phyloP scores from a whole-genome alignment of 1,140 invertebrate species.

The Antheraea pernyi region DNA sequence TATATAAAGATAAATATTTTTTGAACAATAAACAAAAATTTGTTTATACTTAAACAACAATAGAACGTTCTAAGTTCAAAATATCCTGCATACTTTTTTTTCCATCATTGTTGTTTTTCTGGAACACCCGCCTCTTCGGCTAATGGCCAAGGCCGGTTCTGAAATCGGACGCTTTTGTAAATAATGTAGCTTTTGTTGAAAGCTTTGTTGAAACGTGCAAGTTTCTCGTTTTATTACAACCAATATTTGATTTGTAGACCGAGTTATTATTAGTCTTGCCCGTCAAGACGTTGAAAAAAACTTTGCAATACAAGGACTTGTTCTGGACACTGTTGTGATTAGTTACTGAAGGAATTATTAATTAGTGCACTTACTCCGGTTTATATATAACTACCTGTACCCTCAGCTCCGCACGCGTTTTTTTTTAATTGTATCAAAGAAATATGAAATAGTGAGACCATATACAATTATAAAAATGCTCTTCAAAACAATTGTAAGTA shows the following conservation, averaged over 20 bases:
- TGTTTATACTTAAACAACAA: too few species aligned
- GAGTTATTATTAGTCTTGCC: conserved; percentile 31
- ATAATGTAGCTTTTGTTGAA: conserved; percentile 14
- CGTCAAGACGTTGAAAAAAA: conserved; percentile 22
- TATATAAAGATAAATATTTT: too few species aligned
- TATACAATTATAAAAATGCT: too few species aligned
- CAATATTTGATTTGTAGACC: conserved; percentile 45
- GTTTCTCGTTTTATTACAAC: conserved; percentile 31
- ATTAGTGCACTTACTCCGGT: too few species aligned
- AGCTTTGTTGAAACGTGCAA: conserved; percentile 10
- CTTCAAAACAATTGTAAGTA: too few species aligned
- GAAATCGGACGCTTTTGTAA: conserved; percentile 19
- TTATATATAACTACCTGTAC: too few species aligned
- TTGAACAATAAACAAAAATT: too few species aligned
- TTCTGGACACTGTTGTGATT: conserved; percentile 11
- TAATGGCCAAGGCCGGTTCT: conserved; percentile 5
- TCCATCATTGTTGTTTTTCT: conserved; percentile 15
- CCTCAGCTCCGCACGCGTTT: too few species aligned
- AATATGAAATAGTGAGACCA: too few species aligned
- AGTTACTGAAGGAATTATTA: too few species aligned
- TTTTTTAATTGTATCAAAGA: too few species aligned
- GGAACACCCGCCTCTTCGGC: not conserved
- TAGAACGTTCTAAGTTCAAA: not conserved
- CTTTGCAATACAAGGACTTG: conserved; percentile 17
- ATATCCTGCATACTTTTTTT: conserved; percentile 3